Percentiles rank a stretch among this genome's conserved stretches.
phyloP scores from a whole-genome alignment of 2,888 invertebrate genomes.

The Sphaeridia pumilis region DNA sequence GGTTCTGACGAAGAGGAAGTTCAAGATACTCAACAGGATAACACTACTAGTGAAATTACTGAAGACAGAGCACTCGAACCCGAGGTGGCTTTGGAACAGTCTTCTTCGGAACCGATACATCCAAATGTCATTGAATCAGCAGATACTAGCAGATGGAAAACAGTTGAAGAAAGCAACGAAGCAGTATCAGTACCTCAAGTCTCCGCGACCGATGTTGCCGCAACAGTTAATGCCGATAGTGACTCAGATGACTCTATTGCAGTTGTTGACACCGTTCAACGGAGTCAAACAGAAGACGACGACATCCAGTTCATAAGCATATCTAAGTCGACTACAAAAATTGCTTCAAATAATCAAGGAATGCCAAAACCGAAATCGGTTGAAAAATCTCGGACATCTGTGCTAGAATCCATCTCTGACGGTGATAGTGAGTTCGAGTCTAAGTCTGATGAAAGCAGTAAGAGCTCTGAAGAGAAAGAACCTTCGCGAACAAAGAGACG shows the following conservation, averaged over 20 bases:
- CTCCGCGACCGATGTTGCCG: no score
- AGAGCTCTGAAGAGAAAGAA: background rate
- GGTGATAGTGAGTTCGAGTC: conserved; percentile 13
- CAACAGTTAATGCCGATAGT: background rate
- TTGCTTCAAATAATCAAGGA: no score
- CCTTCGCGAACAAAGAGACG: conserved; percentile 12
- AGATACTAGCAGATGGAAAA: no score
- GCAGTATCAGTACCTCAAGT: no score
- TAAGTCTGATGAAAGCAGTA: background rate
- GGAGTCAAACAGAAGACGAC: background rate
- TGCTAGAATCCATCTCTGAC: conserved; percentile 19
- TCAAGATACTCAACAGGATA: no score
- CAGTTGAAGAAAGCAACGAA: background rate
- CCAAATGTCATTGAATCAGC: no score
- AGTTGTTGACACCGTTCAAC: conserved; percentile 6
- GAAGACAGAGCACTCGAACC: no score
- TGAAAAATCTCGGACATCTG: background rate
- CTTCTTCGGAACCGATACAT: no score
- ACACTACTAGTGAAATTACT: no score
- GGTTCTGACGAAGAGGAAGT: conserved; percentile 33
- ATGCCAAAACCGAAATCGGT: background rate
- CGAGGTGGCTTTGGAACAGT: no score
- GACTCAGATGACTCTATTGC: conserved; percentile 12
- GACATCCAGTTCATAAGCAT: background rate
- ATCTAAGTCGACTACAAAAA: background rate